phyloP scores from a whole-genome alignment of 2,113 vertebrate genomes.

The Plecturocebus donacophilus region DNA sequence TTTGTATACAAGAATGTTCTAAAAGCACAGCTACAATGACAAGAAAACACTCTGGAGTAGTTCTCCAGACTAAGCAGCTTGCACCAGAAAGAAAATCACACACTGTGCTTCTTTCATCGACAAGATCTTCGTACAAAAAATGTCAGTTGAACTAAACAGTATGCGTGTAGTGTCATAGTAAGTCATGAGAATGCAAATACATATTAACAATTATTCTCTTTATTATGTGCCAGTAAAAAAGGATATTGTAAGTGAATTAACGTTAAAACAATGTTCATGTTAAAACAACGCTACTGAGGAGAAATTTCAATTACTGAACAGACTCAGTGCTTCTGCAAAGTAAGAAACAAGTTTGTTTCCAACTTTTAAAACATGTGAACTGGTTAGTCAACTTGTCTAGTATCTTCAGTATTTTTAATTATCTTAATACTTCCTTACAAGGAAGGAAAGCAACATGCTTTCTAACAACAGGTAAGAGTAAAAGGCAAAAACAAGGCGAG shows the following conservation, averaged over 20 bases:
- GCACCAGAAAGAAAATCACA: neutral
- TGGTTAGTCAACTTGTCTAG: neutral
- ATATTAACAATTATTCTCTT: neutral
- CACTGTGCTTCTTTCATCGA: neutral
- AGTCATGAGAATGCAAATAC: neutral
- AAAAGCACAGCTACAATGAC: neutral
- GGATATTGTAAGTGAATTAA: neutral
- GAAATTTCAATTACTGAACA: neutral
- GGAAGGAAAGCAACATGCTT: neutral
- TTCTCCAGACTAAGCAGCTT: neutral
- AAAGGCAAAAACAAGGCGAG: neutral
- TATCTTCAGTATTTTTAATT: neutral
- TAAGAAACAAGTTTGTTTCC: neutral
- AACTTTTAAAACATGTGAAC: neutral
- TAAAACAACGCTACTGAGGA: neutral
- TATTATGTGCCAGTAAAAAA: neutral
- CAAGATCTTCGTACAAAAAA: slow-evolving; percentile 10
- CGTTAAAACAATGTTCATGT: neutral
- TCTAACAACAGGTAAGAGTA: neutral
- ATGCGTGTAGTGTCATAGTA: neutral
- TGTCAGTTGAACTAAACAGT: neutral
- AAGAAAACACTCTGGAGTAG: neutral
- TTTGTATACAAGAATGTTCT: neutral
- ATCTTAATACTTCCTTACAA: neutral
- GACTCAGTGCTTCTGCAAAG: neutral